These are phyloP conservation scores for cattle (Bos taurus) DNA, from an alignment of 2,113 vertebrate genomes.

Conservation along the genomic window ARS-UCD2.0 NC_037347.1:20632001-20632500, in stretches of 20 bases:
- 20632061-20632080: neutral
- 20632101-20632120: neutral
- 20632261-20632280: neutral
- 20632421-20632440: neutral
- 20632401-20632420: neutral
- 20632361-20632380: neutral
- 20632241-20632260: neutral
- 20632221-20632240: neutral
- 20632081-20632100: neutral
- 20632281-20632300: neutral
- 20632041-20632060: neutral
- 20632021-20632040: neutral
- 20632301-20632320: neutral
- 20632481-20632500: neutral
- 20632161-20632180: neutral
- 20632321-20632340: neutral
- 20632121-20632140: neutral
- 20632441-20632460: neutral
- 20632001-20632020: neutral
- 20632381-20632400: neutral
- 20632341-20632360: neutral
- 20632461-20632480: neutral
- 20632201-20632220: neutral
- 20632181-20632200: neutral
- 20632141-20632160: neutral